phyloP scores from a whole-genome alignment of 2,113 vertebrate species.

The Anarhynchus alexandrinus region DNA sequence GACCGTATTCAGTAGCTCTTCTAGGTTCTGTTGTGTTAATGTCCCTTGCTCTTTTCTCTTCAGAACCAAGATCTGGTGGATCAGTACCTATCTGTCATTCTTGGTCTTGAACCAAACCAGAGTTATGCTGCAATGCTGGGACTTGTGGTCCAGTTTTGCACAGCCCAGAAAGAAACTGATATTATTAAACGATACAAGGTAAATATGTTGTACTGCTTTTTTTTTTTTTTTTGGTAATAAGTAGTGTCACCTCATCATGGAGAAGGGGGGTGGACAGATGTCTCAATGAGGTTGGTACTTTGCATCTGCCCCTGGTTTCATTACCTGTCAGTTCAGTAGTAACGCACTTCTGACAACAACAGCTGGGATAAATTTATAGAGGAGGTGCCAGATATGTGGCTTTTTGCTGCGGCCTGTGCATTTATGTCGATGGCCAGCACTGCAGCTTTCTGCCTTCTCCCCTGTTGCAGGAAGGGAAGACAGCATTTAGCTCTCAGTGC shows the following conservation, averaged over 20 bases:
- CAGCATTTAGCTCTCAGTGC: background rate
- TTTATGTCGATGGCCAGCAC: background rate
- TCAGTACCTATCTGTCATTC: slow-evolving; percentile 84
- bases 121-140: slow-evolving; percentile 83
- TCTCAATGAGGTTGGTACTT: background rate
- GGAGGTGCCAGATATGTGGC: background rate
- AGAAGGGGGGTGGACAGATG: background rate
- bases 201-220: background rate
- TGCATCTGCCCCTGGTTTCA: background rate
- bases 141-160: slow-evolving; percentile 87
- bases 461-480: background rate
- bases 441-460: background rate
- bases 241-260: background rate
- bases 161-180: slow-evolving; percentile 81
- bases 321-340: background rate
- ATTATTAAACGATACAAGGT: slow-evolving; percentile 87
- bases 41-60: background rate
- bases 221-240: background rate
- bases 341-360: background rate
- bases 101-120: slow-evolving; percentile 85
- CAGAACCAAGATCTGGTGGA: slow-evolving; percentile 88
- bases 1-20: background rate
- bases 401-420: background rate
- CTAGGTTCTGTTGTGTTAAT: background rate
- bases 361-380: background rate